Base-by-base conservation (phyloP, 2,113 vertebrate species). In the Hiodon alosoides region DNA sequence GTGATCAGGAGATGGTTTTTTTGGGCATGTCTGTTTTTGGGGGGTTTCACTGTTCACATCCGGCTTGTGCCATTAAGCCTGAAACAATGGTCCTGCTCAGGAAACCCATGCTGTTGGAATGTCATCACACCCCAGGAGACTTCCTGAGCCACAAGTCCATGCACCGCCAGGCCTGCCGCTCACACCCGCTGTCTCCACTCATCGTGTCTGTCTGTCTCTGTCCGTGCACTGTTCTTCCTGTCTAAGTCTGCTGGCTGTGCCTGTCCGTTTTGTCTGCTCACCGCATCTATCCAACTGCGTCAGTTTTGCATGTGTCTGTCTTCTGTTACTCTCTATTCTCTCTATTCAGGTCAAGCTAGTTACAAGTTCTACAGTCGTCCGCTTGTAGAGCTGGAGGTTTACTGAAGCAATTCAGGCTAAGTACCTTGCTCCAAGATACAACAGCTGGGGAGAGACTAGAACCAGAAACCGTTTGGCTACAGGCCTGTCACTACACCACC, bases 91-190 rank as follows among this genome's bases (percentile, higher is more conserved):
- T 16, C 14, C 65, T 11, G 67, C 67, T 67, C 72, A 74, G 77
- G 77, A 78, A 78, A 67, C 67, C 59, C 14, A 52, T 13, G 10
- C 54, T 52, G 67, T 59, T 74, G 77, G 77, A 78, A 78, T 78
- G 77, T 74, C 77, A 78, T 69, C 77, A 74, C 77, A 58, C 77
- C 77, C 77, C 77, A 69, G 77, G 77, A 78, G 77, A 62, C 51
- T 78, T 78, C 77, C 72, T 74, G 52, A 74, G 72, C 9, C 57
- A 50, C 62, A 31, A 3, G 53, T 71, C 62, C 69, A 9, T 53
- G 3, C 71, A 66, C 11, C 57, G 2, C 65, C 57, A 69, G 11
- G 14, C 17, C 53, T 59, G 65, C 51, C 71, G 61, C 65, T 67
- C 57, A 47, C 6, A 52, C 66, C 54, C 9, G 9, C 61, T 11